A percentile compares a stretch with the other conserved stretches of the same genome.
These are phyloP conservation scores for Eubucco bourcierii DNA, from an alignment of 2,113 vertebrate species.

Conservation along the genomic window DNA sequence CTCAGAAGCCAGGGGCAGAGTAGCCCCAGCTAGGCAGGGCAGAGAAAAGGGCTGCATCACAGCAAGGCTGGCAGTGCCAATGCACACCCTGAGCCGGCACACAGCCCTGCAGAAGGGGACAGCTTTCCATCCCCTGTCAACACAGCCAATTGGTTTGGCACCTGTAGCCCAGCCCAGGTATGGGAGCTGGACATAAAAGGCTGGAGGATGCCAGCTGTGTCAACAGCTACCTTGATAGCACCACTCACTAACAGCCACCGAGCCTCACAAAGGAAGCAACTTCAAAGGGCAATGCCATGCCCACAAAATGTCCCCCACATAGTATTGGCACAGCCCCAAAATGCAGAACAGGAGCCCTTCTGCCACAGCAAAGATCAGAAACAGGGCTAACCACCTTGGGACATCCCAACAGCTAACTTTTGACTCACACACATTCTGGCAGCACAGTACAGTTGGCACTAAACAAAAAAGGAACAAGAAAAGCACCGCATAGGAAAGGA, in stretches of 20 bases:
- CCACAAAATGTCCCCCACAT: neutral
- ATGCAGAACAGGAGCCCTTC: neutral
- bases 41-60: neutral
- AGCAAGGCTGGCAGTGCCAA: neutral
- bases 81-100: neutral
- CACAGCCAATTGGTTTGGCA: neutral
- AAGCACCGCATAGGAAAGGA: neutral
- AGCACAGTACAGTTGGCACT: rapidly evolving
- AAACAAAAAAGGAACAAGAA: neutral
- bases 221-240: constrained; percentile 26
- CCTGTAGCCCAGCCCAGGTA: neutral
- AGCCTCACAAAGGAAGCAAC: rapidly evolving
- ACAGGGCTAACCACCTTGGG: neutral
- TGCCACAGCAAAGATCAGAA: neutral
- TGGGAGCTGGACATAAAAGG: neutral
- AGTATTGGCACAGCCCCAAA: neutral
- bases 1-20: neutral
- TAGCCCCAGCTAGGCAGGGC: neutral
- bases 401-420: rapidly evolving
- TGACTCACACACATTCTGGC: rapidly evolving
- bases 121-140: neutral
- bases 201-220: constrained; percentile 54
- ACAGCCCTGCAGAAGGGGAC: neutral
- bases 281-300: constrained; percentile 7
- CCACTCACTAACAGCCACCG: neutral